Conservation (phyloP, 2,113 vertebrate genomes). For the Coptodon rendalli region DNA sequence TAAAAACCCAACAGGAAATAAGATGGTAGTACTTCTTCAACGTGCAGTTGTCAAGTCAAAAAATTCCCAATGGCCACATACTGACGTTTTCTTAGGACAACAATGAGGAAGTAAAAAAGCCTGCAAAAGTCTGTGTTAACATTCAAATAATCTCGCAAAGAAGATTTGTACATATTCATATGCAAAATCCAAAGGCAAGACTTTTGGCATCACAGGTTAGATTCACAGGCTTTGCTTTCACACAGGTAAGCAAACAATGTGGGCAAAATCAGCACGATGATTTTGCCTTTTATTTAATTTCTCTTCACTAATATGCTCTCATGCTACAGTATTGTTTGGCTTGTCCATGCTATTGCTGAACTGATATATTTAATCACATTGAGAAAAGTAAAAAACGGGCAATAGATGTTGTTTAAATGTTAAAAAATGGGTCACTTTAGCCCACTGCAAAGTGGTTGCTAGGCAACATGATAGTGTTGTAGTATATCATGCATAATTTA, state of each 20-base stretch:
- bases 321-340: not conserved
- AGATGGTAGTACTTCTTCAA: not conserved
- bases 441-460: not conserved
- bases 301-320: not conserved
- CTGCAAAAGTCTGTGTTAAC: not conserved
- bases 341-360: not conserved
- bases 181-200: not conserved
- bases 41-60: not conserved
- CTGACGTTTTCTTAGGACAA: not conserved
- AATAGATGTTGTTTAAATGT: not conserved
- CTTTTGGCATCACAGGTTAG: not conserved
- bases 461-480: not conserved
- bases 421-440: not conserved
- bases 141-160: not conserved
- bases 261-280: not conserved
- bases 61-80: not conserved
- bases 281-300: not conserved
- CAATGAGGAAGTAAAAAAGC: not conserved
- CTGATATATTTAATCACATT: not conserved
- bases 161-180: not conserved
- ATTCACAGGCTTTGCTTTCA: not conserved
- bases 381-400: not conserved
- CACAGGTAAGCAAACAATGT: not conserved
- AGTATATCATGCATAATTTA: not conserved
- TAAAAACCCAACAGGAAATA: not conserved